These are phyloP conservation scores for Nymphicus hollandicus DNA, from an alignment of 2,113 vertebrate species.

Conservation along the genomic window DNA sequence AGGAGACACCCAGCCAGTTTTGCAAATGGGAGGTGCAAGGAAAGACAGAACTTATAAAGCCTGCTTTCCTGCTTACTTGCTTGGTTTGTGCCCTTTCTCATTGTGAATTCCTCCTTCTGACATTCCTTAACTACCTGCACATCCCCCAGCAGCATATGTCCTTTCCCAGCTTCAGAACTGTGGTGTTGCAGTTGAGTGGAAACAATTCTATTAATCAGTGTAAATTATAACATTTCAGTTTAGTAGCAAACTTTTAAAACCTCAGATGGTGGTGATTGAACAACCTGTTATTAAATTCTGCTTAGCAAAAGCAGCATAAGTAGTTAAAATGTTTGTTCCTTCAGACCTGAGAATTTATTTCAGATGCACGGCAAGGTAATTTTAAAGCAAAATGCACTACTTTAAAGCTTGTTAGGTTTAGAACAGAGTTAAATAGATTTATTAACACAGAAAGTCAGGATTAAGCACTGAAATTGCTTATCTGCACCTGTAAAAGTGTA, in stretches of 20 bases:
- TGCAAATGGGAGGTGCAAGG: not conserved
- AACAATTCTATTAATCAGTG: not conserved
- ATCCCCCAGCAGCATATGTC: fast-evolving
- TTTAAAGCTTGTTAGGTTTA: not conserved
- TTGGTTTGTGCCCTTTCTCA: not conserved
- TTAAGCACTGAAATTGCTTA: not conserved
- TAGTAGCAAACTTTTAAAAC: not conserved
- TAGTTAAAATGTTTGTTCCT: not conserved
- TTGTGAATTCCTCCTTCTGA: not conserved
- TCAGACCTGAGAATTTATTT: not conserved
- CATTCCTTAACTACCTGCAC: not conserved
- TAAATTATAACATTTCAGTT: not conserved
- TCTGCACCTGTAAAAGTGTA: not conserved
- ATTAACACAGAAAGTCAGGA: not conserved
- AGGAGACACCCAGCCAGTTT: fast-evolving
- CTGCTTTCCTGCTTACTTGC: not conserved
- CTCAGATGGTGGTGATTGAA: not conserved
- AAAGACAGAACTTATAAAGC: not conserved
- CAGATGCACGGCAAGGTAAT: not conserved
- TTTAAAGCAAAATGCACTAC: not conserved
- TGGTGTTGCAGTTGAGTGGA: not conserved
- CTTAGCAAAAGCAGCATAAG: not conserved
- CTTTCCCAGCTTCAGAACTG: not conserved
- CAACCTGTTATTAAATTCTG: not conserved
- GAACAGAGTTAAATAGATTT: not conserved